Percentiles rank a stretch among this genome's conserved stretches.
Conservation (phyloP, 2,797 vertebrate genomes). For the Pipistrellus kuhlii region DNA sequence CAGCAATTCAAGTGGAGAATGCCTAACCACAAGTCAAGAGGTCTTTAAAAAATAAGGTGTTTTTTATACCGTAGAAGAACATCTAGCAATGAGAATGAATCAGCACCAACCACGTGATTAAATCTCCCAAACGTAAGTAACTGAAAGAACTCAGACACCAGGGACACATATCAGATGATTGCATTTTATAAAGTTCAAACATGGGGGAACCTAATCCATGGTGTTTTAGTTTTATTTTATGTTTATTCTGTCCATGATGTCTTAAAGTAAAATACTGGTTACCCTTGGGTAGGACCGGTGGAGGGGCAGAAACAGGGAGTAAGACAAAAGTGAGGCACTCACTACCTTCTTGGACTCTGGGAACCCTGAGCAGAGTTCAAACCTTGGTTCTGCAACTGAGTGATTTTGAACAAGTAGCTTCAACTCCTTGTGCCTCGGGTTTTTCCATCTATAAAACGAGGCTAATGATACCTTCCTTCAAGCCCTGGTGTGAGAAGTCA, state of each 20-base stretch:
- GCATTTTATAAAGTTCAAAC: neutral
- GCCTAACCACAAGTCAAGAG: conserved; percentile 7
- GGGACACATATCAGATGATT: neutral
- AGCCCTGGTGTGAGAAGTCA: conserved; percentile 73
- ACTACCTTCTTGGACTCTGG: neutral
- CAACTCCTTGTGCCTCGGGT: neutral
- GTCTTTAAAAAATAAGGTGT: conserved; percentile 39
- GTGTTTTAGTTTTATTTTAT: neutral
- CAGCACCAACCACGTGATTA: neutral
- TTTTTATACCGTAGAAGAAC: neutral
- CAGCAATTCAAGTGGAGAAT: neutral
- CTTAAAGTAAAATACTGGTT: neutral
- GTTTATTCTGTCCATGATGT: neutral
- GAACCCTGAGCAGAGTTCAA: neutral
- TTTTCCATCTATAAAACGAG: conserved; percentile 73
- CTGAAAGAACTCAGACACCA: conserved; percentile 1
- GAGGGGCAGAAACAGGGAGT: too few species aligned
- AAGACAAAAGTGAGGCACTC: neutral
- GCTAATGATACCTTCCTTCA: conserved; percentile 71
- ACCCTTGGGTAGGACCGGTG: rapidly evolving
- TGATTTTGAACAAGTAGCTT: conserved; percentile 56
- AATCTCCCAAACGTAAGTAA: neutral
- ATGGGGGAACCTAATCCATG: neutral
- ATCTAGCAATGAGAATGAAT: neutral
- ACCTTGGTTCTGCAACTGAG: neutral